A percentile compares a stretch with the other conserved stretches of the same genome.
Conservation (phyloP, 2,113 vertebrate genomes). For the Columba livia region DNA sequence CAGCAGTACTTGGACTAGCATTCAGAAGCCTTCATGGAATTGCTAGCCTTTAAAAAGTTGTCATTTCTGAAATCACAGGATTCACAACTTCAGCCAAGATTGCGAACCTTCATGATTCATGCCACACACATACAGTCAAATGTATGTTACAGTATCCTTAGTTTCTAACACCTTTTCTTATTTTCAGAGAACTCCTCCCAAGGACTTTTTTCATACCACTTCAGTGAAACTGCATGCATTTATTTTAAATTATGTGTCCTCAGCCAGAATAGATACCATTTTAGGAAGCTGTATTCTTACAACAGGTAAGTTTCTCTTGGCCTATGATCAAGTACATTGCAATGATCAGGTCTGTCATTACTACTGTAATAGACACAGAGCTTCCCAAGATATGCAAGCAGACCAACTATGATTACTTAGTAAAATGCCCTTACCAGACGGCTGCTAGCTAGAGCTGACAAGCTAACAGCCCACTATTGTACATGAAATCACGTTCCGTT, state of each 20-base stretch:
- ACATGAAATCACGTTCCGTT: not conserved
- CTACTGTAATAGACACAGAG: not conserved
- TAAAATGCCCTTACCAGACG: not conserved
- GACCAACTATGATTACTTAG: not conserved
- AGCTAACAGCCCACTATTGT: not conserved
- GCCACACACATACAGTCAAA: not conserved
- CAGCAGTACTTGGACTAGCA: not conserved
- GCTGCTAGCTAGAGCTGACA: not conserved
- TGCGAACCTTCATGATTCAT: not conserved
- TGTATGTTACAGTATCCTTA: not conserved
- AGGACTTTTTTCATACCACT: not conserved
- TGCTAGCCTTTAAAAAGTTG: fast-evolving
- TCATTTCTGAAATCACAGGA: not conserved
- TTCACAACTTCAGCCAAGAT: not conserved
- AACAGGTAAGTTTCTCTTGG: not conserved
- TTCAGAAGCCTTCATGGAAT: not conserved
- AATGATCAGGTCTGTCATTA: not conserved
- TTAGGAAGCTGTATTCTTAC: not conserved
- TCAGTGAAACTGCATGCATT: not conserved
- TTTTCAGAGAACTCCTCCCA: not conserved
- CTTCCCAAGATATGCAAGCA: not conserved
- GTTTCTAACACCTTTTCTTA: not conserved
- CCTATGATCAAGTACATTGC: not conserved
- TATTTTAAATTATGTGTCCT: not conserved
- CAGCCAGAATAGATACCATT: not conserved